Conservation (phyloP, 2,113 vertebrate genomes). For the Xiphias gladius region DNA sequence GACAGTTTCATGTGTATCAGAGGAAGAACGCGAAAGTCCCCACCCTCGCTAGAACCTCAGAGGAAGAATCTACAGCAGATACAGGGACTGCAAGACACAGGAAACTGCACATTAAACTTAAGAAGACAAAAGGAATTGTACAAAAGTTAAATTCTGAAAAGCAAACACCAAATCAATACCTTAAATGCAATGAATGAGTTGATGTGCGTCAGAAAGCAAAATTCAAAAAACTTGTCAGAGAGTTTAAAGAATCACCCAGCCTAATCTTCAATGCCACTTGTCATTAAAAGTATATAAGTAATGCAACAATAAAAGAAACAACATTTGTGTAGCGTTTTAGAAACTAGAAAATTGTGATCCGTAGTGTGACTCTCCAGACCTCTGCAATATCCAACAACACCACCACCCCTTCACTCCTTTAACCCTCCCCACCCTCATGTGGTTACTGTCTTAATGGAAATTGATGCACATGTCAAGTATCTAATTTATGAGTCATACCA, state of each 20-base stretch:
- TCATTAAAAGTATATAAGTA: background rate
- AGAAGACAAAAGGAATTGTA: background rate
- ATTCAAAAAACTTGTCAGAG: background rate
- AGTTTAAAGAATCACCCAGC: background rate
- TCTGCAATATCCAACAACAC: no score
- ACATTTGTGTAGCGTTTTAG: conserved; percentile 15
- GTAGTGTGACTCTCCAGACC: background rate
- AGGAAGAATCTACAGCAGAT: background rate
- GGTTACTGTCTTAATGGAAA: conserved; percentile 59
- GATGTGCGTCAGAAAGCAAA: no score
- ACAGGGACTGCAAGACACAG: background rate
- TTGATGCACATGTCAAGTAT: conserved; percentile 69
- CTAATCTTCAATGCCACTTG: background rate
- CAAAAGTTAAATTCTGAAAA: no score
- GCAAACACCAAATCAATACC: background rate
- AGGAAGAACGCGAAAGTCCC: no score
- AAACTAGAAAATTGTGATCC: conserved; percentile 13
- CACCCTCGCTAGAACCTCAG: background rate
- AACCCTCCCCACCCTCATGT: background rate
- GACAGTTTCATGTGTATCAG: background rate
- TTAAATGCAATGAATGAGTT: no score
- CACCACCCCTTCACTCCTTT: background rate
- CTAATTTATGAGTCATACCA: conserved; percentile 61
- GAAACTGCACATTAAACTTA: background rate
- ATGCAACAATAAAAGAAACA: background rate